Evolutionary conservation across 2,113 vertebrate genomes (phyloP).

Genomic region (Zapus hudsonius): DNA sequence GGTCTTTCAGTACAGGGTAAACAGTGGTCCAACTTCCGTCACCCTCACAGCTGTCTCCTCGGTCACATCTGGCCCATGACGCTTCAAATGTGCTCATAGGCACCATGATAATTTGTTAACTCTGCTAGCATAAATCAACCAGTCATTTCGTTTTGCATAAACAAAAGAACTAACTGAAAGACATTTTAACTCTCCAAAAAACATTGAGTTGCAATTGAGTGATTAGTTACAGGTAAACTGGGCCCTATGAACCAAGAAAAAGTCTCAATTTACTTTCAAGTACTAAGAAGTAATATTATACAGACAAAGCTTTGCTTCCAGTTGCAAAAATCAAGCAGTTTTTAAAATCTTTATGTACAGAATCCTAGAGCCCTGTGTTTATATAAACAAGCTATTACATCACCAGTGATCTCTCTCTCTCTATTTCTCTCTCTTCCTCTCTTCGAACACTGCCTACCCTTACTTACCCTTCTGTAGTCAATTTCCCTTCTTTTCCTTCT

Average conservation of each 20-base stretch:
- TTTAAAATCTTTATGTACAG: constrained; percentile 3
- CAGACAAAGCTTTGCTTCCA: background rate
- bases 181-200: constrained; percentile 12
- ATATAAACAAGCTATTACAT: background rate
- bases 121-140: constrained; percentile 10
- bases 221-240: constrained; percentile 18
- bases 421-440: background rate
- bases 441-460: background rate
- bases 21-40: background rate
- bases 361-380: background rate
- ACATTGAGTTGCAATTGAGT: constrained; percentile 4
- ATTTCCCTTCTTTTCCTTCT: background rate
- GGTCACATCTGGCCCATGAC: background rate
- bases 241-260: constrained; percentile 17
- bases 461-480: background rate
- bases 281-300: background rate
- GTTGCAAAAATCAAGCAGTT: background rate
- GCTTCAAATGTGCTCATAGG: background rate
- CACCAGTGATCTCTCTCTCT: background rate
- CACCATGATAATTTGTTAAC: constrained; percentile 2
- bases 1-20: background rate
- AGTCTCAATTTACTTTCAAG: constrained; percentile 51
- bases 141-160: constrained; percentile 5
- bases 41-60: background rate
- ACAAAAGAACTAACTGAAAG: constrained; percentile 35